Base-by-base conservation (phyloP, 2,888 invertebrate genomes). In the Drosophila prolongata region DNA sequence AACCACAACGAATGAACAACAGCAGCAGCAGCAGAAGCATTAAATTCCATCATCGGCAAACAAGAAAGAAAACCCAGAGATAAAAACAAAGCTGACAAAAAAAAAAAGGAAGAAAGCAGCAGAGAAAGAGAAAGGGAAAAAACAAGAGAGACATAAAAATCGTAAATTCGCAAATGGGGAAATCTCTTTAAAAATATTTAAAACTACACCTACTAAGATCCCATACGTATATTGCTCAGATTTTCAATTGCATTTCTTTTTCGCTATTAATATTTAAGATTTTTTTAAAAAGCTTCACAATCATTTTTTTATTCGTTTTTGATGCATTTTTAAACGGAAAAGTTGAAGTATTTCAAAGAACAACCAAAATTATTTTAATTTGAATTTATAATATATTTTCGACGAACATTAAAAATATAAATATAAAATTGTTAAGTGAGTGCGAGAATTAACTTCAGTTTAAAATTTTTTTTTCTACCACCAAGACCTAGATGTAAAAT, bases 401-500 rank as follows among this genome's bases (percentile, higher is more conserved):
- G 37, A 30, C 11, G 42, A 59, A 35, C 24, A 16, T 16, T 8
- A 57, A 57, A 43, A 35, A 35, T 16, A 30, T 10, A 14, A 27
- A 16, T 13, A 47, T 30, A 30, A 30, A 47, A 10, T 14, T 47
- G 30, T 47, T 47, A 47, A 14, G 27, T n/a, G n/a, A 30, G 46
- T 30, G 14, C 38, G 24, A 53, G 16, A 43, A 60, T 50, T 37
- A 44, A 64, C 10, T 50, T 50, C 27, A 62, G 38, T 65, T 64
- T 38, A 30, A 9, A 5, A 42, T 19, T 24, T n/a, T 16, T 16
- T 16, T 5, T 1, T 8, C 6, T 47, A 27, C 40, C 37, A 57
- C 27, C 6, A 30, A 27, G 37, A 57, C 68, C 73, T 67, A 76
- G 75, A 78, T 76, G 65, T 71, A 80, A 80, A 71, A 71, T 76